Evolutionary conservation across 2,113 vertebrate species (phyloP).

Genomic region (Saguinus midas): DNA sequence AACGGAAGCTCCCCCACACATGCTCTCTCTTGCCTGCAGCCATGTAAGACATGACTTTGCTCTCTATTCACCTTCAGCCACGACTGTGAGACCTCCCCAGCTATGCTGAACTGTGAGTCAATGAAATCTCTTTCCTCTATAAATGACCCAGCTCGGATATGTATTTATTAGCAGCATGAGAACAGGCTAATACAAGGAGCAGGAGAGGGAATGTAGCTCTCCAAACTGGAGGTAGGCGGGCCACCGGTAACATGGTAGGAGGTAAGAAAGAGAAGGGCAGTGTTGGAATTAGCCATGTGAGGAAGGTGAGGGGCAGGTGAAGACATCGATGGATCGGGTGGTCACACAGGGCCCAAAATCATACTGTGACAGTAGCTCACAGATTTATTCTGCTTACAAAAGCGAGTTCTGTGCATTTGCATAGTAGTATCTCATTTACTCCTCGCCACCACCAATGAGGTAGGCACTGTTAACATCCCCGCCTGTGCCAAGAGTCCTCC

Average conservation of each 20-base stretch:
- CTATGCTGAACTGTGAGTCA: too few species aligned
- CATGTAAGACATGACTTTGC: too few species aligned
- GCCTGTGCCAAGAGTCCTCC: background rate
- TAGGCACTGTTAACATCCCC: background rate
- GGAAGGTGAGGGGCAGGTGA: background rate
- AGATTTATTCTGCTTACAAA: background rate
- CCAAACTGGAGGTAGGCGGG: background rate
- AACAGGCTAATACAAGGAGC: too few species aligned
- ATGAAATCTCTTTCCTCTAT: too few species aligned
- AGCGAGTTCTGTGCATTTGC: background rate
- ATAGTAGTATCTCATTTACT: background rate
- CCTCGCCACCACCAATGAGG: background rate
- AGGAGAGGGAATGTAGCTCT: background rate
- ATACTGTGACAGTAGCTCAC: accelerated
- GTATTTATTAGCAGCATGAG: too few species aligned
- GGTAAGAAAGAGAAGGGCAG: background rate
- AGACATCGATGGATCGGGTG: background rate
- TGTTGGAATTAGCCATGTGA: accelerated
- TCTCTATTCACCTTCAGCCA: too few species aligned
- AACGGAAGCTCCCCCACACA: too few species aligned
- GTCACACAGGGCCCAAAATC: background rate
- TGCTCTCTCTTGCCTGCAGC: too few species aligned
- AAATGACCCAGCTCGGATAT: too few species aligned
- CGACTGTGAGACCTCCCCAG: too few species aligned
- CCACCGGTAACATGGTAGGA: background rate